Conservation (phyloP, 2,113 vertebrate genomes). For the Python bivittatus region DNA sequence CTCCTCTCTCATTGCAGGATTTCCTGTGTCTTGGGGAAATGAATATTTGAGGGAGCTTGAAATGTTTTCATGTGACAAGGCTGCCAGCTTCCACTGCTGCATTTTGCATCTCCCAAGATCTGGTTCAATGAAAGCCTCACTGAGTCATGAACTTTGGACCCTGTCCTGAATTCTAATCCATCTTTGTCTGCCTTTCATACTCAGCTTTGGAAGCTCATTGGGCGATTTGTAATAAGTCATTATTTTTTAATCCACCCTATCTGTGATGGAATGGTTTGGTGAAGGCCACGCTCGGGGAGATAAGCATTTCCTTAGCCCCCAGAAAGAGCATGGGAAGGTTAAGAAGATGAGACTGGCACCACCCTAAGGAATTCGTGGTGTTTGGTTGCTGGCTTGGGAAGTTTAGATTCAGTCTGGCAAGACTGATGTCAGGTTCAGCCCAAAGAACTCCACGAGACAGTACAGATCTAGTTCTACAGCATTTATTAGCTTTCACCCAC, state of each 20-base stretch:
- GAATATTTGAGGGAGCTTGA: constrained; percentile 23
- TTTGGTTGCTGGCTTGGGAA: no score
- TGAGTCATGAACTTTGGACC: neutral
- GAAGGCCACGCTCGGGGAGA: no score
- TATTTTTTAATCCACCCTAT: neutral
- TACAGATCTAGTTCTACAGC: no score
- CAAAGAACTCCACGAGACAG: no score
- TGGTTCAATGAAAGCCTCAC: neutral
- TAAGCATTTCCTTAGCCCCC: no score
- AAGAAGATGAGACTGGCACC: no score
- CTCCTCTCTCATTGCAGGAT: neutral
- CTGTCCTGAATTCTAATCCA: neutral
- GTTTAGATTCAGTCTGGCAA: no score
- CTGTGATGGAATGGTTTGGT: no score
- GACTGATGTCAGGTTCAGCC: no score
- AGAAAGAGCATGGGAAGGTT: no score
- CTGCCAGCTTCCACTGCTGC: constrained; percentile 31
- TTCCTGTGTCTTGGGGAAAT: neutral
- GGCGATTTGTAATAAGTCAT: neutral
- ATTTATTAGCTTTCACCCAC: no score
- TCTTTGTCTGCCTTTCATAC: neutral
- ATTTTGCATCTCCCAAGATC: constrained; percentile 7
- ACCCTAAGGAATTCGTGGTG: no score
- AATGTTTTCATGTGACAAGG: constrained; percentile 15
- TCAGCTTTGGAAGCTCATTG: neutral